phyloP scores from a whole-genome alignment of 1,140 invertebrate species.

The Solenopsis fugax region DNA sequence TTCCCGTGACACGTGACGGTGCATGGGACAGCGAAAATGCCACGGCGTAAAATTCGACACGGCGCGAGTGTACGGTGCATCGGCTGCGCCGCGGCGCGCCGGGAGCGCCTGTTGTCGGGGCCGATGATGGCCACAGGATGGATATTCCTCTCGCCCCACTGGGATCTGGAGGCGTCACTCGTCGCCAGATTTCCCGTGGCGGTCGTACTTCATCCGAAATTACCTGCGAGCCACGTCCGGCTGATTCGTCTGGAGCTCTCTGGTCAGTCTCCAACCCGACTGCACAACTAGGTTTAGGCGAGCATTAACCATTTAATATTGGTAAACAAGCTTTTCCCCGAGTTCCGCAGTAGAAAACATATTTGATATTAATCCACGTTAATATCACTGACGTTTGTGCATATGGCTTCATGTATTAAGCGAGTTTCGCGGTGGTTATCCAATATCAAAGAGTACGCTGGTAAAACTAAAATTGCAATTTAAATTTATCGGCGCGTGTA shows the following conservation, averaged over 20 bases:
- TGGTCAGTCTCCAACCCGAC: conserved; percentile 49
- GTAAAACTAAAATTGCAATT: not conserved
- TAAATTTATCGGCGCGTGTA: conserved; percentile 5
- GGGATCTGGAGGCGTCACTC: conserved; percentile 73
- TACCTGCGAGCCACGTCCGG: conserved; percentile 74
- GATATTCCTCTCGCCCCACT: conserved; percentile 70
- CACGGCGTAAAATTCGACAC: conserved; percentile 56
- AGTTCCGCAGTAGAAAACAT: not conserved
- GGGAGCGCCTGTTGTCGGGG: conserved; percentile 18
- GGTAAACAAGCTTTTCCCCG: conserved; percentile 11
- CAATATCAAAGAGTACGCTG: not conserved
- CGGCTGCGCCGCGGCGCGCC: not conserved
- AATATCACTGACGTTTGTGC: not conserved
- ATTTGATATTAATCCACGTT: conserved; percentile 1
- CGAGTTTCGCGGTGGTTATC: not conserved
- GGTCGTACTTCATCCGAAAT: conserved; percentile 78
- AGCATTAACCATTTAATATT: conserved; percentile 50
- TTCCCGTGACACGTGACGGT: conserved; percentile 34
- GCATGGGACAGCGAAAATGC: conserved; percentile 21
- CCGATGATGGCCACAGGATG: conserved; percentile 67
- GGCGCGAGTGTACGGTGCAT: conserved; percentile 7
- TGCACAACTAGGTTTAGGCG: conserved; percentile 48
- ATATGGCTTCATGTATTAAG: not conserved
- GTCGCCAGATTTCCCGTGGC: conserved; percentile 78
- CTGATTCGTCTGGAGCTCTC: conserved; percentile 69